These are phyloP conservation scores for Pelobates cultripes DNA, from an alignment of 2,797 vertebrate species.

Conservation along the genomic window DNA sequence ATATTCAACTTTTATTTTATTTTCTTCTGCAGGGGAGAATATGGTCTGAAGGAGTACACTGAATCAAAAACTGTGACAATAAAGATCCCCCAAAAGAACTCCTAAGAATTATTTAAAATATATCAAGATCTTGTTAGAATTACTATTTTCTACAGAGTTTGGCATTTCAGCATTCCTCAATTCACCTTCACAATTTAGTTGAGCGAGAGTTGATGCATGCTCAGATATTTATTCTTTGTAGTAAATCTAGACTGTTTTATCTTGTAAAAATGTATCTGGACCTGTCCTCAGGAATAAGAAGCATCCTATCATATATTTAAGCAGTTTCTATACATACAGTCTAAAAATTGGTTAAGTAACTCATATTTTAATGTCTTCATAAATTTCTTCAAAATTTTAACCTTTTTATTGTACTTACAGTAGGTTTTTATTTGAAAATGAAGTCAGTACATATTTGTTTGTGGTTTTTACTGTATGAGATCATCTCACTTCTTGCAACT, in stretches of 20 bases:
- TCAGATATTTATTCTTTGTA: slow-evolving; percentile 20
- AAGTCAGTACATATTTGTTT: too few relatives aligned
- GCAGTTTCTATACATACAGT: slow-evolving; percentile 33
- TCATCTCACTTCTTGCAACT: background rate
- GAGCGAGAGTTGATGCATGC: slow-evolving; percentile 1
- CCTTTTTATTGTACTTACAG: background rate
- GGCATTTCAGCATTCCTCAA: slow-evolving; percentile 12
- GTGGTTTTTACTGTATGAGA: background rate
- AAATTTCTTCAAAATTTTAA: background rate
- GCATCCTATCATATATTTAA: slow-evolving; percentile 49
- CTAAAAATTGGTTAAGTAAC: background rate
- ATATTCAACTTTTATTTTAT: background rate
- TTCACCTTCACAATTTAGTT: slow-evolving; percentile 2
- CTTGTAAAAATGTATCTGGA: slow-evolving; percentile 64
- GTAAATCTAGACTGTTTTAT: slow-evolving; percentile 44
- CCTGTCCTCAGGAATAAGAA: slow-evolving; percentile 71
- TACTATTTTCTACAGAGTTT: slow-evolving; percentile 5
- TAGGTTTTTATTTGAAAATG: background rate
- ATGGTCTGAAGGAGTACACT: slow-evolving; percentile 92
- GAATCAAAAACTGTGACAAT: slow-evolving; percentile 98
- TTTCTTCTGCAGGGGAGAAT: slow-evolving; percentile 84
- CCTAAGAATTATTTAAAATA: slow-evolving; percentile 74
- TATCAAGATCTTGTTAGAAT: slow-evolving; percentile 53
- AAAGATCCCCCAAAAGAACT: slow-evolving; percentile 94
- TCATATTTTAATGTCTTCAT: background rate